These are phyloP conservation scores for Muscicapa comitata DNA, from an alignment of 2,797 vertebrate species.

Conservation along the genomic window DNA sequence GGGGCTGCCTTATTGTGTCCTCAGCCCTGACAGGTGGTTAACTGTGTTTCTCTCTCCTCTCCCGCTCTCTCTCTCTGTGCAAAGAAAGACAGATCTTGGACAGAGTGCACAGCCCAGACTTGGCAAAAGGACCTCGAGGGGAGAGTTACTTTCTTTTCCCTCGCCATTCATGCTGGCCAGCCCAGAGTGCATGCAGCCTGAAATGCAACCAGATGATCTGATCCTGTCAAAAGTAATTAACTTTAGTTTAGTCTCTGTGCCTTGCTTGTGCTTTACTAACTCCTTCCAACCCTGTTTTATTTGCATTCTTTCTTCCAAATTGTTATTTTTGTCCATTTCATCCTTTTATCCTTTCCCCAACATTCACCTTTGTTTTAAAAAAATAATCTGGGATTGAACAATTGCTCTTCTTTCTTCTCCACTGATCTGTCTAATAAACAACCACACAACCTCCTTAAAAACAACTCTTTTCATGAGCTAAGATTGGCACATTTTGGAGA, in stretches of 20 bases:
- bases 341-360: neutral
- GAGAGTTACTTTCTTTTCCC: constrained; percentile 67
- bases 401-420: neutral
- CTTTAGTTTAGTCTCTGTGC: constrained; percentile 54
- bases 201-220: constrained; percentile 52
- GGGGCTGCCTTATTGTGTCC: constrained; percentile 82
- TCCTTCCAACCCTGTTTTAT: constrained; percentile 44
- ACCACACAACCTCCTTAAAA: neutral
- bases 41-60: constrained; percentile 90
- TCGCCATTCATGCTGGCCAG: neutral
- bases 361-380: neutral
- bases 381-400: neutral
- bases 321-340: neutral
- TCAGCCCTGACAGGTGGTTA: constrained; percentile 94
- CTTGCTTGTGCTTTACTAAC: neutral
- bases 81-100: constrained; percentile 74
- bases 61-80: constrained; percentile 26
- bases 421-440: neutral
- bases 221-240: constrained; percentile 63
- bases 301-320: constrained; percentile 4
- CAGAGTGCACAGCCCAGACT: constrained; percentile 22
- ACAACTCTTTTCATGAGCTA: neutral
- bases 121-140: constrained; percentile 62
- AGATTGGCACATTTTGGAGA: neutral
- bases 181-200: neutral